These are phyloP conservation scores for Myocastor coypus DNA, from an alignment of 2,113 vertebrate genomes.

Conservation along the genomic window DNA sequence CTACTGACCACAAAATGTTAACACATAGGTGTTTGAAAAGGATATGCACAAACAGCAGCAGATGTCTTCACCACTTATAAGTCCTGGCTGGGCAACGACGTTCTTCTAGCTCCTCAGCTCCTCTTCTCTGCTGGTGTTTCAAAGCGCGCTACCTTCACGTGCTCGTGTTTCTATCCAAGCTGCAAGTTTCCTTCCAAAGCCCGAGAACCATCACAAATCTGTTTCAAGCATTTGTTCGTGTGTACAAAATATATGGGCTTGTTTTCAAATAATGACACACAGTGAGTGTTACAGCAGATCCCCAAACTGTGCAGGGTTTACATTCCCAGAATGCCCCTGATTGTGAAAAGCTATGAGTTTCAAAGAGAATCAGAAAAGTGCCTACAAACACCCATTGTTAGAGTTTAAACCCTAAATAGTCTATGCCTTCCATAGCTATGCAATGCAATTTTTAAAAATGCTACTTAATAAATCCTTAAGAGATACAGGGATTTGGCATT, in stretches of 20 bases:
- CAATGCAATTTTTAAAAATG: background rate
- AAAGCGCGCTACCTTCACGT: background rate
- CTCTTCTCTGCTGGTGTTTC: constrained; percentile 3
- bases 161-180: background rate
- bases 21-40: background rate
- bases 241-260: background rate
- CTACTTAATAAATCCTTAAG: background rate
- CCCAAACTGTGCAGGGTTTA: background rate
- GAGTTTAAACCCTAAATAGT: background rate
- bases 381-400: background rate
- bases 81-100: background rate
- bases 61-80: background rate
- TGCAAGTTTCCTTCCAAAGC: background rate
- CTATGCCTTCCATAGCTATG: background rate
- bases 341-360: background rate
- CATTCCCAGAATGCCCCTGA: background rate
- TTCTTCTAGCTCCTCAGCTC: background rate
- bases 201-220: background rate
- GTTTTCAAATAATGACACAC: constrained; percentile 57
- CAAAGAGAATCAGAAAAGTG: background rate
- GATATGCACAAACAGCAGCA: background rate
- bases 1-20: background rate
- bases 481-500: background rate
- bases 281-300: background rate
- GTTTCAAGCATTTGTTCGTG: constrained; percentile 4